phyloP scores from a whole-genome alignment of 2,888 invertebrate species.

The Lutraria lutraria region DNA sequence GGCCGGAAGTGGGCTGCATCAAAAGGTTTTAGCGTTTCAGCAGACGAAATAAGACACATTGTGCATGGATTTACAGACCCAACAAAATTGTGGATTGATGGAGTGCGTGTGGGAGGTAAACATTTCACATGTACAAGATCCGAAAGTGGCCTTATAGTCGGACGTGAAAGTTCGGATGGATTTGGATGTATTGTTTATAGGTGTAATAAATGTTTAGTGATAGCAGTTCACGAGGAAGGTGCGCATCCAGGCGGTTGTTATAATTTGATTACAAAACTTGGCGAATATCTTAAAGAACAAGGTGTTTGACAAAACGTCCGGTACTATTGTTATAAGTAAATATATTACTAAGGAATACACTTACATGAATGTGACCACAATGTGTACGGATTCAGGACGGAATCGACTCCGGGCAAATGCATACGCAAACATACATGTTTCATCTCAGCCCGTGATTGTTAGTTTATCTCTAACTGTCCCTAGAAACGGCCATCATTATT shows the following conservation, averaged over 20 bases:
- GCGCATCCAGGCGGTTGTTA: slow-evolving; percentile 78
- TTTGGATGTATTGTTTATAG: slow-evolving; percentile 76
- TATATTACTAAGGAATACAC: neutral
- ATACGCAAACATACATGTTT: neutral
- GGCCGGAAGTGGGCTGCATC: slow-evolving; percentile 76
- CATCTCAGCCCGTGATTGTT: too few species aligned
- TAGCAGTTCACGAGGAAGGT: slow-evolving; percentile 77
- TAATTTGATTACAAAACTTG: slow-evolving; percentile 75
- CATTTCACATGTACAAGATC: slow-evolving; percentile 75
- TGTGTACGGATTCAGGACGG: neutral
- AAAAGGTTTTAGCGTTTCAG: slow-evolving; percentile 68
- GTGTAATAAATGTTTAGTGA: slow-evolving; percentile 75
- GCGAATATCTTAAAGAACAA: slow-evolving; percentile 77
- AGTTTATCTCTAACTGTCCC: too few species aligned
- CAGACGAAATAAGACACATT: slow-evolving; percentile 70
- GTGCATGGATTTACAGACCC: slow-evolving; percentile 76
- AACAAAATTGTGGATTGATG: slow-evolving; percentile 70
- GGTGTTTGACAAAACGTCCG: slow-evolving; percentile 70
- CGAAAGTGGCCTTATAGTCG: slow-evolving; percentile 73
- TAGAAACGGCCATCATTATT: too few species aligned
- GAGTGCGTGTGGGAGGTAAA: slow-evolving; percentile 69
- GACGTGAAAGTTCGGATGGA: slow-evolving; percentile 73
- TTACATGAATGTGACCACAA: neutral
- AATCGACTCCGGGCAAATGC: neutral
- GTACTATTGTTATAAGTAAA: neutral